These are phyloP conservation scores for Pteropus rufus DNA, from an alignment of 2,797 vertebrate genomes.

Conservation along the genomic window DNA sequence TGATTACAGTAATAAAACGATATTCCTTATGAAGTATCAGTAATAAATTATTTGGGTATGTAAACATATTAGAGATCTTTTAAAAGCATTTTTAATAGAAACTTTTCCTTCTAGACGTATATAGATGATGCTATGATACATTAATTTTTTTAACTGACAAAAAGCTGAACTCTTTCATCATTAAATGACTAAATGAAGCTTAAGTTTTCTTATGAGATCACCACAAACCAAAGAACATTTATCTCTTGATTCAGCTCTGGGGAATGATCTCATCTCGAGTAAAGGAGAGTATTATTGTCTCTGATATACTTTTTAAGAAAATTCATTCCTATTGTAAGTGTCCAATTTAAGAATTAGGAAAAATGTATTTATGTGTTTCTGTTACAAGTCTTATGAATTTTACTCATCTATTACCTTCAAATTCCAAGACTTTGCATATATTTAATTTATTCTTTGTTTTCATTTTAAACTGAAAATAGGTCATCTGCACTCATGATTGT, in stretches of 20 bases:
- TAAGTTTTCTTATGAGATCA: constrained; percentile 27
- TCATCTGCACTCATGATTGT: neutral
- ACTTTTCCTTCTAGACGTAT: constrained; percentile 24
- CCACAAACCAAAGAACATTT: constrained; percentile 44
- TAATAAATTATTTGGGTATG: constrained; percentile 67
- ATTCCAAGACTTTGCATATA: neutral
- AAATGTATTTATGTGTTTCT: constrained; percentile 16
- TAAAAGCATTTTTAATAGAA: constrained; percentile 50
- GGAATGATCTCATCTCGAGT: neutral
- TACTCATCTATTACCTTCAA: neutral
- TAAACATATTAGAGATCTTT: constrained; percentile 44
- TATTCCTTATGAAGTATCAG: constrained; percentile 84
- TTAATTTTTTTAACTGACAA: constrained; percentile 39
- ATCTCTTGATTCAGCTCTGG: neutral
- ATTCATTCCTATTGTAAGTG: neutral
- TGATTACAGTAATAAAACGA: constrained; percentile 91
- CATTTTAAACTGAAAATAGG: neutral
- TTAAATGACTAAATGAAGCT: constrained; percentile 39
- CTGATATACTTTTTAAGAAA: neutral
- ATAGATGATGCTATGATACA: neutral
- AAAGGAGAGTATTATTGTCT: constrained; percentile 44
- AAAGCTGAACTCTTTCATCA: constrained; percentile 14
- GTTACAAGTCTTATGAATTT: constrained; percentile 11
- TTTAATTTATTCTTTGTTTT: constrained; percentile 39
- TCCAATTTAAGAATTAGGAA: constrained; percentile 25